phyloP scores from a whole-genome alignment of 2,113 vertebrate species.

The Mystacornis crossleyi region DNA sequence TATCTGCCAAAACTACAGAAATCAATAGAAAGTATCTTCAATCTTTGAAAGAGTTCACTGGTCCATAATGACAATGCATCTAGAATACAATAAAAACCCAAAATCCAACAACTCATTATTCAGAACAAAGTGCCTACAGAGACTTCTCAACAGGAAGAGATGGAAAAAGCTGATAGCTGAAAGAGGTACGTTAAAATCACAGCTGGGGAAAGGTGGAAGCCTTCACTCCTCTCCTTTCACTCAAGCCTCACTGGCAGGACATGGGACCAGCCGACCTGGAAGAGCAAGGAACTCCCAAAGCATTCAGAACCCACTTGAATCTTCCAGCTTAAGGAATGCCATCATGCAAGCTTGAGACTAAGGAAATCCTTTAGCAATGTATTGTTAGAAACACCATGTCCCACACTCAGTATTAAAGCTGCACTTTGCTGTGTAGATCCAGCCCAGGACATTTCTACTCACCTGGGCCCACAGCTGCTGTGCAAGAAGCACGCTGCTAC shows the following conservation, averaged over 20 bases:
- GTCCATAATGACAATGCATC: background rate
- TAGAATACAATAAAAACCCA: background rate
- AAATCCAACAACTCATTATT: background rate
- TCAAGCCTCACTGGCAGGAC: background rate
- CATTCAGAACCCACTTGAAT: background rate
- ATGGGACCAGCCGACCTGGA: accelerated
- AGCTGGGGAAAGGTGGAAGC: background rate
- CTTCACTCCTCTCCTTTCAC: background rate
- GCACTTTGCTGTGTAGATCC: background rate
- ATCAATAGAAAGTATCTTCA: accelerated
- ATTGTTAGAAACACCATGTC: background rate
- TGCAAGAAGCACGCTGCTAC: background rate
- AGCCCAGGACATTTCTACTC: background rate
- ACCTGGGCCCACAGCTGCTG: background rate
- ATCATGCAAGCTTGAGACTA: background rate
- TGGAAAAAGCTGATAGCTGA: background rate
- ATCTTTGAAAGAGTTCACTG: background rate
- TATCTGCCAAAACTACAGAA: background rate
- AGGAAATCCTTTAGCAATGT: background rate
- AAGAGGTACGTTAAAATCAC: background rate
- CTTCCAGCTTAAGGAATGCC: background rate
- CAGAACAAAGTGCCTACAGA: background rate
- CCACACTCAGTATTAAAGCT: background rate
- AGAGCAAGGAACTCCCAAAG: background rate
- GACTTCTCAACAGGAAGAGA: background rate